Conservation (phyloP, 2,113 vertebrate genomes). For the Rhineura floridana region DNA sequence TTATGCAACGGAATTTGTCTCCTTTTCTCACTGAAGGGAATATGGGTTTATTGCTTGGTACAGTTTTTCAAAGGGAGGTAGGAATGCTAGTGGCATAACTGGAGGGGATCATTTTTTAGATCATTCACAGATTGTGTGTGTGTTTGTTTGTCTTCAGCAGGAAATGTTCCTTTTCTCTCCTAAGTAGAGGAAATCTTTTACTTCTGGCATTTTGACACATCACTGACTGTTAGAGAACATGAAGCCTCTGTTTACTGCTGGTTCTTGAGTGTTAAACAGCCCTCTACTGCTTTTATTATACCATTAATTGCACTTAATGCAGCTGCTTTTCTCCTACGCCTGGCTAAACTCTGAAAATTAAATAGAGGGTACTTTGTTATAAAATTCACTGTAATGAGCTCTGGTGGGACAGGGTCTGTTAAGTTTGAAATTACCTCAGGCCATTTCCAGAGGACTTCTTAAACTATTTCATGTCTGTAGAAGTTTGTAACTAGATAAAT, state of each 20-base stretch:
- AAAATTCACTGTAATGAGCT: conserved; percentile 93
- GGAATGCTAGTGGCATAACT: conserved; percentile 74
- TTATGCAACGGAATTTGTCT: conserved; percentile 64
- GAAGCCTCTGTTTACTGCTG: conserved; percentile 80
- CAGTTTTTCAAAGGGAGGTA: conserved; percentile 52
- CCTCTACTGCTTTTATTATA: conserved; percentile 86
- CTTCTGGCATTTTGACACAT: conserved; percentile 67
- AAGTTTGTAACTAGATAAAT: conserved; percentile 83
- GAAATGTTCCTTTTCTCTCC: conserved; percentile 44
- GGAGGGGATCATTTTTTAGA: conserved; percentile 66
- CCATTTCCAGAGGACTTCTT: conserved; percentile 83
- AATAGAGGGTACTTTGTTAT: conserved; percentile 90
- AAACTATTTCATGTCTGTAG: conserved; percentile 81
- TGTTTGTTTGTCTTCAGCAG: conserved; percentile 52
- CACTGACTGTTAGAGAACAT: conserved; percentile 67
- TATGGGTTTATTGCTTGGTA: conserved; percentile 60
- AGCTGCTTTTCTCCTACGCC: conserved; percentile 82
- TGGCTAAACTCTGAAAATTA: conserved; percentile 90
- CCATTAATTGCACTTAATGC: conserved; percentile 92
- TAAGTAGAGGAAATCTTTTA: conserved; percentile 56
- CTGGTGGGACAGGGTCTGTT: conserved; percentile 91
- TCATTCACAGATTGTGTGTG: conserved; percentile 38
- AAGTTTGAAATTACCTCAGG: conserved; percentile 90
- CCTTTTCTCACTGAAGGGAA: conserved; percentile 54
- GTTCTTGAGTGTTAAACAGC: conserved; percentile 84